Base-by-base conservation (phyloP, 1,140 invertebrate species). In the Sitobion miscanthi region DNA sequence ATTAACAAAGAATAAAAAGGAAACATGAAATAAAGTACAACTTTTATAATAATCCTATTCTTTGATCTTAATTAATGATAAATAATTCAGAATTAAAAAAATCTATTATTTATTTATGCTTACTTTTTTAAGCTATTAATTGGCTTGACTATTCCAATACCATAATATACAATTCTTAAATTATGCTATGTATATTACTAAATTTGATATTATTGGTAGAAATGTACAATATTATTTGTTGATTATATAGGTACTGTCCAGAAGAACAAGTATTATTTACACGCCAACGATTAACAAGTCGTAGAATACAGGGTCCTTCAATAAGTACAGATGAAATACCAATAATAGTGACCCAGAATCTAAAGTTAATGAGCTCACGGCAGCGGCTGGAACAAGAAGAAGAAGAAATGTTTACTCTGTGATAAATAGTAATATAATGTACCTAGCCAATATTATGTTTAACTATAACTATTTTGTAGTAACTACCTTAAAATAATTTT, bases 331-430 rank as follows among this genome's bases (percentile, higher is more conserved):
- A 89, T 42, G 94, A 94, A 47, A 69, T 94, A 83, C 96, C 97
- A n/a, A 96, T 97, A 35, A 96, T 97, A 30, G 97, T 97, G 94
- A 97, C 97, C 30, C 97, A 98, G 95, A 97, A 97, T 62, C 96
- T 97, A 94, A 96, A 96, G 94, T 97, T 98, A 9, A 96, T 97
- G 95, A 97, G 96, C 94, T 98, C 97, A 5, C 95, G 98, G 83
- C 97, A 97, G 95, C 96, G 97, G 94, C 96, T 98, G 93, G 97
- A 98, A 95, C 96, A 97, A 94, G 96, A 97, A 94, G 97, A 98
- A 95, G 98, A 98, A 94, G 98, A 98, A 95, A 96, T 98, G 95
- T 98, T 98, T 95, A 86, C 82, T 23, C 91, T 93, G 91, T 93
- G 91, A 93, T 93, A 92, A 52, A 85, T 83, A 92, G 6, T 54